Evolutionary conservation across 2,797 vertebrate species (phyloP).

Genomic region (Clamator glandarius): DNA sequence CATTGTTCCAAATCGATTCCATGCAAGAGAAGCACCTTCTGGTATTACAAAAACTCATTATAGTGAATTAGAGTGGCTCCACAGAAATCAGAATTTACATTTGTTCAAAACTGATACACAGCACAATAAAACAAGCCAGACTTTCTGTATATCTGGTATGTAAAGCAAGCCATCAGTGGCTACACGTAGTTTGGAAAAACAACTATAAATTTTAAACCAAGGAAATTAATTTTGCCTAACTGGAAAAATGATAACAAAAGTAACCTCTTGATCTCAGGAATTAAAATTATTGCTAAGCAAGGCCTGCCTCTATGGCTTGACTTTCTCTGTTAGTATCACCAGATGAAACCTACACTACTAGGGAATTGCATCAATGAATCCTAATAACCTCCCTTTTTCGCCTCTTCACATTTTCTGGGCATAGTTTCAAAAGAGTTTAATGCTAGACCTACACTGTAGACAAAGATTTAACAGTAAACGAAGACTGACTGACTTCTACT

Average conservation of each 20-base stretch:
- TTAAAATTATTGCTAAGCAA: not conserved
- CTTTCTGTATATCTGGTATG: not conserved
- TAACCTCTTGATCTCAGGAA: not conserved
- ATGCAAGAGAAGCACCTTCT: constrained; percentile 16
- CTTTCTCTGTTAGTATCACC: not conserved
- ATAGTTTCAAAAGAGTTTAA: not conserved
- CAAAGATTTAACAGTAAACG: not conserved
- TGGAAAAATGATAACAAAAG: not conserved
- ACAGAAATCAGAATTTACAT: not conserved
- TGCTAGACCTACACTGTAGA: not conserved
- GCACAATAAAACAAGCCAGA: not conserved
- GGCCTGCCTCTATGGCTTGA: not conserved
- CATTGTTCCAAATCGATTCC: not conserved
- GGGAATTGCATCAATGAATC: not conserved
- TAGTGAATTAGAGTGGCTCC: not conserved
- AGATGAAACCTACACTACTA: not conserved
- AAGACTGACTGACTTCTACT: not conserved
- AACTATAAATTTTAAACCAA: not conserved
- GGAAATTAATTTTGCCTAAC: not conserved
- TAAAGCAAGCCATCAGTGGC: not conserved
- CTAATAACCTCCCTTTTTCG: not conserved
- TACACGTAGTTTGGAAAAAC: not conserved
- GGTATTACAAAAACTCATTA: not conserved
- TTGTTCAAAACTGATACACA: not conserved
- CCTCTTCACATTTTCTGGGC: not conserved